Base-by-base conservation (phyloP, 1,140 invertebrate species). In the Popillia japonica region DNA sequence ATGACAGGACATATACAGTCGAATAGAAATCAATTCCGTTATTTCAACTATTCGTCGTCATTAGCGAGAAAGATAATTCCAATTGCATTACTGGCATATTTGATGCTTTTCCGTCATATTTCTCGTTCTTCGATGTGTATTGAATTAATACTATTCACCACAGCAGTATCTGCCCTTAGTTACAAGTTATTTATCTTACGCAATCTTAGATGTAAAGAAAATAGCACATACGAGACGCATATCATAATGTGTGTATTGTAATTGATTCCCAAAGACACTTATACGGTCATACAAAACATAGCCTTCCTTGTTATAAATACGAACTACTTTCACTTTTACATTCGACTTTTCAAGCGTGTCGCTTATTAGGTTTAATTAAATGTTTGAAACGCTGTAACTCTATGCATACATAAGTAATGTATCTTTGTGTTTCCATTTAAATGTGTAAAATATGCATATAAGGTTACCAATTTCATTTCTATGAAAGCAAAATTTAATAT, bases 241-340 rank as follows among this genome's bases (percentile, higher is more conserved):
- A 55, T 7, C 6, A 55, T 55, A 17, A 55, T 55, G 48, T 17
- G 11, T 17, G 48, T 55, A 55, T 17, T 34, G 22, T 20, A 22
- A 68, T 34, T 27, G 61, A 17, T 27, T 68, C 17, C 2, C 61
- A 68, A 68, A 68, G 61, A 34, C 27, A 68, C 61, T 22, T 27
- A 68, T 34, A 14, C 61, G 61, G 22, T 22, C 11, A 68, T 68
- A 68, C 61, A 34, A 68, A 68, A 68, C 61, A 27, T 34, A 68
- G 27, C 61, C 61, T 68, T 68, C 61, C 61, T 68, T 27, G 61
- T 68, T 68, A 68, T 34, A 68, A 68, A 68, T 68, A 68, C 61
- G 61, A 68, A 68, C 61, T 68, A 68, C 61, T 68, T 68, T 68
- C 61, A 68, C 61, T 68, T 68, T 68, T 20, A 68, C 61, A 68